A percentile compares a stretch with the other conserved stretches of the same genome.
Evolutionary conservation across 2,888 invertebrate genomes (phyloP).

Genomic region (Trachelus tabidus): DNA sequence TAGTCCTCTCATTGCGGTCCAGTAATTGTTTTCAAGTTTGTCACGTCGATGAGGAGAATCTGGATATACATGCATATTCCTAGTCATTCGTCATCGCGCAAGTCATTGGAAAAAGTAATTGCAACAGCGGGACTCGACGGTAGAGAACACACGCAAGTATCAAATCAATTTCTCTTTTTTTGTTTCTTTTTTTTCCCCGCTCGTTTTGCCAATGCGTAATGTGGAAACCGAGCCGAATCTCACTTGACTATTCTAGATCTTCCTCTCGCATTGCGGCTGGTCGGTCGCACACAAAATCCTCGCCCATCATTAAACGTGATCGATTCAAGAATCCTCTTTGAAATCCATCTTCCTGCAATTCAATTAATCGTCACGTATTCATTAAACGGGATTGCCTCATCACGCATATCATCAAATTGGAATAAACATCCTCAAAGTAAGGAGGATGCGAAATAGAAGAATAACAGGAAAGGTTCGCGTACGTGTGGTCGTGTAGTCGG

Average conservation of each 20-base stretch:
- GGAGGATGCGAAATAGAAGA: too few relatives aligned
- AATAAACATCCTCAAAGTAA: too few relatives aligned
- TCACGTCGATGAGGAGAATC: conserved; percentile 16
- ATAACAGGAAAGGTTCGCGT: too few relatives aligned
- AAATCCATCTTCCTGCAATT: too few relatives aligned
- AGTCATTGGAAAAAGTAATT: conserved; percentile 59
- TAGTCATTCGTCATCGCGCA: conserved; percentile 17
- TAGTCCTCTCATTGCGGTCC: conserved; percentile 26
- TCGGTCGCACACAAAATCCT: conserved; percentile 58
- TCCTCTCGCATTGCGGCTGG: conserved; percentile 57
- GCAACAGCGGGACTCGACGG: conserved; percentile 38
- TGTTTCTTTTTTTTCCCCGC: conserved; percentile 18
- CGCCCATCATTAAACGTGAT: conserved; percentile 38
- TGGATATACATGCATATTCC: too few relatives aligned
- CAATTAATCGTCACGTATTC: too few relatives aligned
- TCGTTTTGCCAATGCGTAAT: conserved; percentile 19
- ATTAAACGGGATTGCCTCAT: too few relatives aligned
- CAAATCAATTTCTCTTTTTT: conserved; percentile 19
- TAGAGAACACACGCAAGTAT: conserved; percentile 28
- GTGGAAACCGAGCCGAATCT: neutral
- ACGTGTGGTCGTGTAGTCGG: too few relatives aligned
- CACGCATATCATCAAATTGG: too few relatives aligned
- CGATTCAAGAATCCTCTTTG: too few relatives aligned
- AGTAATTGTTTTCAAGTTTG: conserved; percentile 29
- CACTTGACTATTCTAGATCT: neutral